Conservation (phyloP, 92 coral and sea anemone species). For the Metridium senile region DNA sequence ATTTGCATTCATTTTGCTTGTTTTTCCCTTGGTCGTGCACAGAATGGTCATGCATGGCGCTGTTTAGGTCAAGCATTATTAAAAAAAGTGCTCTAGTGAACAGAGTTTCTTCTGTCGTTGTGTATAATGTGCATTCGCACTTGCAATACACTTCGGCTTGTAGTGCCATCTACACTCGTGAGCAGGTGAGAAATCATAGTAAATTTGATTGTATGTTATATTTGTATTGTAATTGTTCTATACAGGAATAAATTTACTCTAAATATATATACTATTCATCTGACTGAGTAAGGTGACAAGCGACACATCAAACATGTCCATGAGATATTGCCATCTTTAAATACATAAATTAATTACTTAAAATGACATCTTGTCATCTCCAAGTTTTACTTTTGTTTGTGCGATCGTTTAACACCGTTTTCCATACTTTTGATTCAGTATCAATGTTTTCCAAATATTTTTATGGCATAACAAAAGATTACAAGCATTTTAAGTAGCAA, state of each 20-base stretch:
- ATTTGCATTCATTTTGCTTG: neutral
- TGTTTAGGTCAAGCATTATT: slow-evolving; percentile 18
- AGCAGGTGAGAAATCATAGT: neutral
- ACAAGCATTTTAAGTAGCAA: too few species aligned
- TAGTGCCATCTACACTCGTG: neutral
- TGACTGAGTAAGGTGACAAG: neutral
- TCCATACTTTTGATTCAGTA: too few species aligned
- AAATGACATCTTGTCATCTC: too few species aligned
- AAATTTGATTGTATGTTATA: too few species aligned
- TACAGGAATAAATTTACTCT: neutral
- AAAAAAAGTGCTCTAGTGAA: slow-evolving; percentile 18
- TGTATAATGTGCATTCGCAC: slow-evolving; percentile 26
- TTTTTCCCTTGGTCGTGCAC: slow-evolving; percentile 3
- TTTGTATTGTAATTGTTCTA: too few species aligned
- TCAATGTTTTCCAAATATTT: too few species aligned
- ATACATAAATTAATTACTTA: too few species aligned
- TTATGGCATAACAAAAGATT: too few species aligned
- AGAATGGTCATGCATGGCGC: slow-evolving; percentile 35
- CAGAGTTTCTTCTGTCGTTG: slow-evolving; percentile 17
- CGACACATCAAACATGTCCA: too few species aligned
- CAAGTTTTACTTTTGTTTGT: too few species aligned
- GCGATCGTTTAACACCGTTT: too few species aligned
- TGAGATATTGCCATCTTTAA: too few species aligned
- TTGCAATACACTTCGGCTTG: slow-evolving; percentile 22
- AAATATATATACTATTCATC: neutral